Evolutionary conservation across 1,140 invertebrate genomes (phyloP).

Genomic region (Eufriesea mexicana): DNA sequence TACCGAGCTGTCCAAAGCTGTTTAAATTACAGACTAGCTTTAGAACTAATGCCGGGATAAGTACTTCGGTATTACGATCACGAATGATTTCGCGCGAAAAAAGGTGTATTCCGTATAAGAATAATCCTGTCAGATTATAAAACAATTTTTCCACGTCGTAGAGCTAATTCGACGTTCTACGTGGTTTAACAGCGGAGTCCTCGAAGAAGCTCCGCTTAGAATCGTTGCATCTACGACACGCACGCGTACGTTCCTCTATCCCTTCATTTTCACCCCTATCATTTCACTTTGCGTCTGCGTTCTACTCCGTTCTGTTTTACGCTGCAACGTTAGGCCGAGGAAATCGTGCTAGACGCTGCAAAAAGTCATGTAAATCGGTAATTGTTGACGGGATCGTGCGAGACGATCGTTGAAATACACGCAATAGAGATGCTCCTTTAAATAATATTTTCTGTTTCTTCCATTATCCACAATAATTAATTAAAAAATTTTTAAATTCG

Average conservation of each 20-base stretch:
- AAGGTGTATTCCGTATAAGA: too few relatives aligned
- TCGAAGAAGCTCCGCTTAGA: neutral
- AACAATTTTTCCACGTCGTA: neutral
- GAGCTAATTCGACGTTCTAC: neutral
- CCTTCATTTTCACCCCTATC: slow-evolving; percentile 28
- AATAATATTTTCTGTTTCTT: neutral
- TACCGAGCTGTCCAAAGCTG: too few relatives aligned
- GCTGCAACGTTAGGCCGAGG: neutral
- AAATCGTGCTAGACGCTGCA: slow-evolving; percentile 27
- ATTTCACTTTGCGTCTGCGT: slow-evolving; percentile 33
- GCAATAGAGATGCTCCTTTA: slow-evolving; percentile 1
- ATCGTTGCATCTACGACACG: neutral
- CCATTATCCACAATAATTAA: too few relatives aligned
- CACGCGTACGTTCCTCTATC: neutral
- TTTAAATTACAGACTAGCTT: too few relatives aligned
- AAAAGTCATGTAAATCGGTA: slow-evolving; percentile 64
- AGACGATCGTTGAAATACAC: slow-evolving; percentile 37
- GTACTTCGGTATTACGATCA: too few relatives aligned
- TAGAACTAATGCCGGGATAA: too few relatives aligned
- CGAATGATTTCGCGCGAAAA: neutral
- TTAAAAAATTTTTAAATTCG: too few relatives aligned
- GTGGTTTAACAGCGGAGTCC: neutral
- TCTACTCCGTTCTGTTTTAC: neutral
- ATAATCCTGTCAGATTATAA: neutral
- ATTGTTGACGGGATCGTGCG: slow-evolving; percentile 57